These are phyloP conservation scores for pig (Sus scrofa) DNA, from an alignment of 2,113 vertebrate genomes.

Conservation along the genomic window T2T-Sscrofa CM000829.6:52841001-52841500, in stretches of 20 bases:
- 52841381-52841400: not conserved
- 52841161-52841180: not conserved
- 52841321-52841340: not conserved
- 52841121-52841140: not conserved
- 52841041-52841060: not conserved
- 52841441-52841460: slow-evolving; percentile 57
- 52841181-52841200: rapidly evolving
- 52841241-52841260: not conserved
- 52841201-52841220: not conserved
- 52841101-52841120: not conserved
- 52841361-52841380: slow-evolving; percentile 1
- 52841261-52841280: not conserved
- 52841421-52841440: slow-evolving; percentile 50
- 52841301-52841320: slow-evolving; percentile 1
- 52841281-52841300: not conserved
- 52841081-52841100: slow-evolving; percentile 44
- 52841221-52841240: not conserved
- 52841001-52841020: not conserved
- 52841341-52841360: not conserved
- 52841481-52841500: slow-evolving; percentile 62
- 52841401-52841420: not conserved
- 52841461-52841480: slow-evolving; percentile 14
- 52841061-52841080: not conserved
- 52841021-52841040: not conserved
- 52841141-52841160: not conserved